Conservation (phyloP, 2,113 vertebrate species). For the Thinocorus orbignyianus region DNA sequence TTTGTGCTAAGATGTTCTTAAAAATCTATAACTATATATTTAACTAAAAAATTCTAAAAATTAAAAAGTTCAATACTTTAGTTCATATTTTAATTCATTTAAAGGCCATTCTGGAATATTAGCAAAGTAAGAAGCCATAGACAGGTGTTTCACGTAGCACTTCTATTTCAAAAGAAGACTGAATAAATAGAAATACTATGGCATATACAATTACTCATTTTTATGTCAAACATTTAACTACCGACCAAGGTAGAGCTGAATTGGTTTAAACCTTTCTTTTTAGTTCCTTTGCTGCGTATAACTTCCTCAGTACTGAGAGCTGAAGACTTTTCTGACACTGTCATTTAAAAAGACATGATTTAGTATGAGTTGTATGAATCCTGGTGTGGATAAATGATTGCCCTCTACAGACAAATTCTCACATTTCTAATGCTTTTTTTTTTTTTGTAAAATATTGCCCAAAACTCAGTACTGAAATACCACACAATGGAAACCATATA, state of each 20-base stretch:
- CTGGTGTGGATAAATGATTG: not conserved
- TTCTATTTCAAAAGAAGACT: not conserved
- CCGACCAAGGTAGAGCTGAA: not conserved
- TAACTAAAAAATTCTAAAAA: not conserved
- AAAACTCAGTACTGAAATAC: not conserved
- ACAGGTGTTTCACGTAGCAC: not conserved
- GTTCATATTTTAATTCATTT: not conserved
- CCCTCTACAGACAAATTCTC: not conserved
- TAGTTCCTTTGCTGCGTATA: not conserved
- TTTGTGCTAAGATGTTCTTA: not conserved
- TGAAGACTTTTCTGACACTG: not conserved
- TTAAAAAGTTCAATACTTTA: not conserved
- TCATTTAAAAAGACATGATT: not conserved
- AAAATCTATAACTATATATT: not conserved
- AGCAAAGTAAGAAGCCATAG: not conserved
- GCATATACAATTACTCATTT: not conserved
- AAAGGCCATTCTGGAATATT: not conserved
- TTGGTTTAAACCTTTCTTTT: not conserved
- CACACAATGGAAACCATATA: not conserved
- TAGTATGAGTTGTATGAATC: not conserved
- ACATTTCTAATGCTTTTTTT: not conserved
- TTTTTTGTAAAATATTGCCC: not conserved
- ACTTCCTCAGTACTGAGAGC: not conserved
- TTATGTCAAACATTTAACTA: not conserved
- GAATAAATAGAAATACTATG: not conserved